Percentiles rank a stretch among this genome's conserved stretches.
Evolutionary conservation across 2,113 vertebrate genomes (phyloP).

Genomic region (Ibidorhyncha struthersii): DNA sequence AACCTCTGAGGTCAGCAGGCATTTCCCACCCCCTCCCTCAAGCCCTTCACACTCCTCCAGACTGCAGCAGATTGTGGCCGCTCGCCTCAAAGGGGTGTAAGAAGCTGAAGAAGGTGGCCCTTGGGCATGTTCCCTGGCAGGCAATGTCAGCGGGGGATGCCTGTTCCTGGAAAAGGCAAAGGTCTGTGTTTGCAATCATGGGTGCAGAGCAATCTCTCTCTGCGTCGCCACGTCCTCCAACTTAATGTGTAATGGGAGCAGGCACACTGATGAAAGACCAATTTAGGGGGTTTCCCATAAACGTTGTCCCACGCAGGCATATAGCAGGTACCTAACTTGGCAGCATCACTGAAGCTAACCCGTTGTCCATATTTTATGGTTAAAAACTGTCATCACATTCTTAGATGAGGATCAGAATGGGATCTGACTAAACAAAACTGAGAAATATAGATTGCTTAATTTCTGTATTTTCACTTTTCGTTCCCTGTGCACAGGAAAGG

Average conservation of each 20-base stretch:
- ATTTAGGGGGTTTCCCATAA: not conserved
- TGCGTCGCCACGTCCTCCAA: not conserved
- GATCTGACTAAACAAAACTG: not conserved
- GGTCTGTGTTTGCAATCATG: accelerated
- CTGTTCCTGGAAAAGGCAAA: not conserved
- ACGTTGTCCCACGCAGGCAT: accelerated
- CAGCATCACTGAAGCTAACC: not conserved
- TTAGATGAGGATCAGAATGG: not conserved
- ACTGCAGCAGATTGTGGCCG: not conserved
- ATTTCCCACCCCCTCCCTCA: not conserved
- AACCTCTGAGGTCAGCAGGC: not conserved
- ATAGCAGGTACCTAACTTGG: not conserved
- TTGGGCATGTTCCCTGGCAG: not conserved
- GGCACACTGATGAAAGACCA: not conserved
- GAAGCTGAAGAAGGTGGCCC: not conserved
- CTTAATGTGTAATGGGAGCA: not conserved
- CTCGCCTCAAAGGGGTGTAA: accelerated
- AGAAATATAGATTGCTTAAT: not conserved
- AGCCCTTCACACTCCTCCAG: not conserved
- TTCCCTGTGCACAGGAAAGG: not conserved
- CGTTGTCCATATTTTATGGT: not conserved
- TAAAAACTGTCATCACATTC: not conserved
- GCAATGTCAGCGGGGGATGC: not conserved
- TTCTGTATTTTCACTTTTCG: not conserved
- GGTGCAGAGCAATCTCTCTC: not conserved